Evolutionary conservation across 2,888 invertebrate genomes (phyloP).

Genomic region (Drosophila pullipes): DNA sequence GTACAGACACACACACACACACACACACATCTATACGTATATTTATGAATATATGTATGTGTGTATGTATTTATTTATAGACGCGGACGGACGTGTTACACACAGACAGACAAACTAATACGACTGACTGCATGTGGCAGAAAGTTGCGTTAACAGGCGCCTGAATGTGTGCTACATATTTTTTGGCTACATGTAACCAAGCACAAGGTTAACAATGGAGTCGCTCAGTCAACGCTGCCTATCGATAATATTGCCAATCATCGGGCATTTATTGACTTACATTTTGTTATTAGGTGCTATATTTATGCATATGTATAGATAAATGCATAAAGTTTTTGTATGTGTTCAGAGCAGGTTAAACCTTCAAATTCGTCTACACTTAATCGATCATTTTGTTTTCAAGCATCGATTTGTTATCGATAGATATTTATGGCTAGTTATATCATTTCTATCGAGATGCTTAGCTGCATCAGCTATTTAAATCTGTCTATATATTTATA

Average conservation of each 20-base stretch:
- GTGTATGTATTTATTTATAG: conserved; percentile 4
- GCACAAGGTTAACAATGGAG: conserved; percentile 39
- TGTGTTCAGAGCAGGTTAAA: background rate
- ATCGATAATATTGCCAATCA: conserved; percentile 15
- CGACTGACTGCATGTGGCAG: conserved; percentile 3
- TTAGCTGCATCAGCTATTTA: background rate
- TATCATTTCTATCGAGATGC: background rate
- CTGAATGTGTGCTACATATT: conserved; percentile 44
- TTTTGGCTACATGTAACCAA: conserved; percentile 9
- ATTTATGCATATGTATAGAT: background rate
- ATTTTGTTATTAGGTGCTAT: background rate
- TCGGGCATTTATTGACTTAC: background rate
- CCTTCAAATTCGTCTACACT: background rate
- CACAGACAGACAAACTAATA: conserved; percentile 19
- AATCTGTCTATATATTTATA: background rate
- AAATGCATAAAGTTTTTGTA: background rate
- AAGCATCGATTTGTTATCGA: conserved; percentile 13
- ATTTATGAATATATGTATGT: conserved; percentile 5
- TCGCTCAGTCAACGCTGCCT: conserved; percentile 2
- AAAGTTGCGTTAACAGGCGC: conserved; percentile 25
- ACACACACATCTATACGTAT: conserved; percentile 16
- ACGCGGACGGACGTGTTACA: conserved; percentile 19
- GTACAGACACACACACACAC: conserved; percentile 48
- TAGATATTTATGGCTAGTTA: no score
- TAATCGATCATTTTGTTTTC: background rate